Evolutionary conservation across 2,113 vertebrate species (phyloP), one percentile per base, ranked within the genome.

Genomic region (Murina feae): DNA sequence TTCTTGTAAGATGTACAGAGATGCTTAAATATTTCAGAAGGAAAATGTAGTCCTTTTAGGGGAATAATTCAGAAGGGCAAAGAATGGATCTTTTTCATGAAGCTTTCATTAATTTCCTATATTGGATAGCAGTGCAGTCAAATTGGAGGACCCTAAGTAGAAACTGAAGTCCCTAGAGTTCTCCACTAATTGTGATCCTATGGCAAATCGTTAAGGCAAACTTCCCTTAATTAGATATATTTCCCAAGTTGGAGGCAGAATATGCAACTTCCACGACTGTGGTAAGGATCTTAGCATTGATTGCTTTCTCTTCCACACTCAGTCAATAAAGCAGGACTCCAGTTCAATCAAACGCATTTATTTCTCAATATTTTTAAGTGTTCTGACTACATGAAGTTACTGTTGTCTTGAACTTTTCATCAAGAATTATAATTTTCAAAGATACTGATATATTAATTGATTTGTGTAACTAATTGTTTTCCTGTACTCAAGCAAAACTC

Each of bases 201-300:
- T 92, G 55, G 83, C 80, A 94, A 96, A 91, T 95, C 79, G 0
- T 94, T 96, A 96, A 85, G 35, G 87, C 68, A 95, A 92, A 93
- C 35, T 92, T 94, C 20, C 86, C 39, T 84, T 95, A 94, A 96
- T 92, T 82, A 96, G 86, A 96, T 92, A 8, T 88, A 88, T 94
- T 97, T 92, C 86, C 47, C 72, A 80, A 89, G 47, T 94, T 79
- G 69, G 17, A 88, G 53, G n/a, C n/a, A 87, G 66, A 87, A 78
- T 87, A 55, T 21, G 30, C 86, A 92, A 82, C 25, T 55, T 86
- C 60, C 42, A 80, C 0, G 28, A 58, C 66, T 32, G 20, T 79
- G 74, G 42, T 49, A 74, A 92, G 32, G 37, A 83, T 83, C 35
- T 95, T 65, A 92, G 65, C 28, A 68, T 69, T 88, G 95, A 95